These are phyloP conservation scores for Drosophila lutescens DNA, from an alignment of 2,888 invertebrate genomes.

Conservation along the genomic window DNA sequence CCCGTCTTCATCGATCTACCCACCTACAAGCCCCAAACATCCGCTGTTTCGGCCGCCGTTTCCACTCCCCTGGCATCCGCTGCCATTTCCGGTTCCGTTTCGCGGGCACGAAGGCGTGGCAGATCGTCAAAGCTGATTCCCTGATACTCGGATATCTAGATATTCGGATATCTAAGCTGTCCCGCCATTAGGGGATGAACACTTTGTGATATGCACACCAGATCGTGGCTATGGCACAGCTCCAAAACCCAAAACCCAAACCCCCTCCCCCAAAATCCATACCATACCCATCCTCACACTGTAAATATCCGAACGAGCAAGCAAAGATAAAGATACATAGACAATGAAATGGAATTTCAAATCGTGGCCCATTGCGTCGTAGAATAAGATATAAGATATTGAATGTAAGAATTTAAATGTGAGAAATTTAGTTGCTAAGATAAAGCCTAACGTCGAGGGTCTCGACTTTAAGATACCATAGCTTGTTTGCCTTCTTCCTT, in stretches of 20 bases:
- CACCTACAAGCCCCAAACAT: constrained; percentile 85
- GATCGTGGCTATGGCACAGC: constrained; percentile 29
- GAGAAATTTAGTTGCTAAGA: constrained; percentile 49
- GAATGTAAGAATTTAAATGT: constrained; percentile 52
- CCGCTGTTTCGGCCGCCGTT: neutral
- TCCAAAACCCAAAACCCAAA: neutral
- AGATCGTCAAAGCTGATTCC: constrained; percentile 23
- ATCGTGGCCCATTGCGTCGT: constrained; percentile 40
- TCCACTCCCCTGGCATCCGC: neutral
- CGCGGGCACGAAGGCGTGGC: constrained; percentile 37
- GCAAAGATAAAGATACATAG: constrained; percentile 15
- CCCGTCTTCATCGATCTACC: constrained; percentile 86
- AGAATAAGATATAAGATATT: constrained; percentile 44
- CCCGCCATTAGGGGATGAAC: constrained; percentile 46
- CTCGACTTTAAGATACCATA: constrained; percentile 31
- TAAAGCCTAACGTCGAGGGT: constrained; percentile 22
- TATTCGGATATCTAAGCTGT: constrained; percentile 4
- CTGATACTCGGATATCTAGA: neutral
- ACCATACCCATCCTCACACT: constrained; percentile 39
- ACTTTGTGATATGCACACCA: constrained; percentile 69
- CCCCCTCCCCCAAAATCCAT: neutral
- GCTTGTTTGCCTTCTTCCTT: neutral
- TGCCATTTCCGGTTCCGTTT: constrained; percentile 8
- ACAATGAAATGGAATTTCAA: constrained; percentile 46
- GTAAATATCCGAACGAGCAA: constrained; percentile 57